Evolutionary conservation across 1,140 invertebrate genomes (phyloP), one percentile per base, ranked within the genome.

Genomic region (Apis cerana): DNA sequence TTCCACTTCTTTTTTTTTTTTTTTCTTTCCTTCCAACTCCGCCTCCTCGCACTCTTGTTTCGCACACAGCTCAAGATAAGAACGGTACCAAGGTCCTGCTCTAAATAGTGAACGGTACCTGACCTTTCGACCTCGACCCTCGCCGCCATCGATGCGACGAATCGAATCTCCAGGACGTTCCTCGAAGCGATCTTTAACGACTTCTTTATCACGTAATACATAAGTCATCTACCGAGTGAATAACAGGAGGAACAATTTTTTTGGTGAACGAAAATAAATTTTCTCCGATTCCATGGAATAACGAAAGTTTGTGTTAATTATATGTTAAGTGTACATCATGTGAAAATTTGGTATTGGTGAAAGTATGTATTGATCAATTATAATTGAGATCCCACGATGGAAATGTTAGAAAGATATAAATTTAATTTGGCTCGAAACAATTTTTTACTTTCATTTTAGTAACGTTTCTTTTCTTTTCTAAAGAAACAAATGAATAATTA

Each of bases 71-170:
- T 83, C 84, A 74, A 88, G 86, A 85, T 85, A 88, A 88, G 84
- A 88, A 85, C 81, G 64, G 69, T 72, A 61, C 84, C 86, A 88
- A 88, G 86, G 86, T 85, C 77, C 75, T 77, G 83, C 80, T 82
- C 77, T 83, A 76, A 87, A 81, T 85, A 85, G 74, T 70, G 62
- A 79, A 77, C 62, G 83, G 77, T 83, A 83, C 76, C 75, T 72
- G 76, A 83, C 82, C 82, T 81, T 81, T 56, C 78, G 78, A 84
- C 82, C 82, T 84, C 82, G 78, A 84, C 82, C 82, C 75, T 84
- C 82, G 78, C 2, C 67, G 58, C 21, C 59, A 43, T 67, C 5
- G 69, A 65, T 56, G n/a, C 50, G 52, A 58, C 27, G 15, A 75
- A 80, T 84, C 69, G 71, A 81, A 75, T 84, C 78, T 74, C 74